Evolutionary conservation across 2,113 vertebrate species (phyloP).

Genomic region (Tupaia chinensis): DNA sequence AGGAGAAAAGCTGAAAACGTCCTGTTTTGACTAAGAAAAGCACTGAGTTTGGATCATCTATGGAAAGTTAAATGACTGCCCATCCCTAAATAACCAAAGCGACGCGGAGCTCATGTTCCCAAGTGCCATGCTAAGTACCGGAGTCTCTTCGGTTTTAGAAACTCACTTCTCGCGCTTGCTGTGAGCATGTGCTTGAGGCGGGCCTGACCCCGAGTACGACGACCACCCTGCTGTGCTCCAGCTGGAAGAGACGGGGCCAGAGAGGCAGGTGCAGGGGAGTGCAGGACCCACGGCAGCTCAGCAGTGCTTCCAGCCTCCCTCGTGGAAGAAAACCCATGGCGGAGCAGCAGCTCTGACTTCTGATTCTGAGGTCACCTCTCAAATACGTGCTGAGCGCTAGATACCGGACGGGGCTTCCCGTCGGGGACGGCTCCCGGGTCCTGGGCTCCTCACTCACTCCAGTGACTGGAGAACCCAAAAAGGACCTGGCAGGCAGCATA

Average conservation of each 20-base stretch:
- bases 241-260: background rate
- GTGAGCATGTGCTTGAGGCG: background rate
- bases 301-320: too few species aligned
- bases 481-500: too few species aligned
- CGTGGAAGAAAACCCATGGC: too few species aligned
- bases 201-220: background rate
- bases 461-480: background rate
- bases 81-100: conserved; percentile 20
- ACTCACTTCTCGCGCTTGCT: background rate
- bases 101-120: conserved; percentile 23
- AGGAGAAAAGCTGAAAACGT: conserved; percentile 38
- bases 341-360: background rate
- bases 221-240: background rate
- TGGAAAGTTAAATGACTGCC: background rate
- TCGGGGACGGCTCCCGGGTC: too few species aligned
- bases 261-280: too few species aligned
- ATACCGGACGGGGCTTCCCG: too few species aligned
- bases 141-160: conserved; percentile 32
- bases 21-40: conserved; percentile 36
- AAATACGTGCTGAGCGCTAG: background rate
- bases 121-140: background rate
- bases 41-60: background rate
- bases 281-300: too few species aligned
- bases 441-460: background rate
- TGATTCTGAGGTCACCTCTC: background rate